phyloP scores from a whole-genome alignment of 2,888 invertebrate species.

The Philereme transversata region DNA sequence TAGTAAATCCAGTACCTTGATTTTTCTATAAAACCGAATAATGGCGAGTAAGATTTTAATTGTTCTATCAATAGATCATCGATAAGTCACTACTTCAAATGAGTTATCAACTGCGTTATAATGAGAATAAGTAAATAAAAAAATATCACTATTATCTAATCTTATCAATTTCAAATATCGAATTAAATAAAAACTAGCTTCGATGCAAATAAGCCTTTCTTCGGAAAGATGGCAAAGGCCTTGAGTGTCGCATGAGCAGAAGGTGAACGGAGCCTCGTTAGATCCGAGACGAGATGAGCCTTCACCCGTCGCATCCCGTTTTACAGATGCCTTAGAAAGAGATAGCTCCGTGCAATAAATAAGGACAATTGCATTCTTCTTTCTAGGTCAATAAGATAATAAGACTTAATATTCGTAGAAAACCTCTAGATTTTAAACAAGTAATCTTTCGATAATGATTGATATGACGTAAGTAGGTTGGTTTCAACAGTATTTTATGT shows the following conservation, averaged over 20 bases:
- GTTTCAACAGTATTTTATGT: background rate
- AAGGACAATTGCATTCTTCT: background rate
- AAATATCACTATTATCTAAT: no score
- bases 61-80: no score
- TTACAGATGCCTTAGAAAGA: constrained; percentile 48
- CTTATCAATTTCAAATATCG: no score
- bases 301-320: constrained; percentile 47
- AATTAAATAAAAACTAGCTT: constrained; percentile 7
- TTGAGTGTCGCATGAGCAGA: constrained; percentile 44
- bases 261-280: constrained; percentile 40
- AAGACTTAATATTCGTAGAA: no score
- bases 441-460: no score
- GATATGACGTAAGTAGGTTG: background rate
- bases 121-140: no score
- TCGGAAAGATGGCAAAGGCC: constrained; percentile 19
- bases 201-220: constrained; percentile 8
- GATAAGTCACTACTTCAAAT: no score
- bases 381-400: background rate
- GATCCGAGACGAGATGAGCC: constrained; percentile 31
- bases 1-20: no score
- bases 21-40: no score
- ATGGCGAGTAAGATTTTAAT: no score
- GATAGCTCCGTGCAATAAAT: constrained; percentile 24
- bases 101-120: no score
- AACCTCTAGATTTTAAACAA: no score